These are phyloP conservation scores for Pelecanoides urinatrix DNA, from an alignment of 2,113 vertebrate species.

Conservation along the genomic window DNA sequence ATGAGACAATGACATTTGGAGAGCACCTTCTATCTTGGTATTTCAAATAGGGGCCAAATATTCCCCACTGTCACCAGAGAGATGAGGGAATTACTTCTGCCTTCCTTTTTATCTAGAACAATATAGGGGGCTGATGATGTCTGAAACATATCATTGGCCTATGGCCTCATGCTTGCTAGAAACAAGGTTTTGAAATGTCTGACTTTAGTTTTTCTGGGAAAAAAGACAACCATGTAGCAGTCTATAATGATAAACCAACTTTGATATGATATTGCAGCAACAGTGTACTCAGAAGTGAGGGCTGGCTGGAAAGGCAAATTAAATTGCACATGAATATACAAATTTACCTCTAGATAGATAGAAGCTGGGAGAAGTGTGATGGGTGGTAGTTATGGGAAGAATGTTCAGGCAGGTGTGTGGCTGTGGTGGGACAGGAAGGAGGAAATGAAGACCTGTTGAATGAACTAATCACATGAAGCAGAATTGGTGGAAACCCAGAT, in stretches of 20 bases:
- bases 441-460: not conserved
- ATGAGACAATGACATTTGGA: not conserved
- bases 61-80: not conserved
- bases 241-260: not conserved
- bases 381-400: not conserved
- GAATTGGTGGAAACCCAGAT: not conserved
- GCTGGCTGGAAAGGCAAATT: not conserved
- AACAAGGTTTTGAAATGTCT: not conserved
- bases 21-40: not conserved
- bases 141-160: not conserved
- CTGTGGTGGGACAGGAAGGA: not conserved
- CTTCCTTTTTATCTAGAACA: not conserved
- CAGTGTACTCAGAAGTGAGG: not conserved
- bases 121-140: not conserved
- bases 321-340: not conserved
- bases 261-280: not conserved
- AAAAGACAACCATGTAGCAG: not conserved
- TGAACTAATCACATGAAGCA: not conserved
- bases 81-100: not conserved
- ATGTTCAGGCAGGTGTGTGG: rapidly evolving
- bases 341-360: not conserved
- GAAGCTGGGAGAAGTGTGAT: not conserved
- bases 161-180: not conserved
- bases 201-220: not conserved
- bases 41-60: not conserved